Evolutionary conservation across 2,888 invertebrate species (phyloP), one percentile per base, ranked within the genome.

Genomic region (Megaustenia siamemsis): DNA sequence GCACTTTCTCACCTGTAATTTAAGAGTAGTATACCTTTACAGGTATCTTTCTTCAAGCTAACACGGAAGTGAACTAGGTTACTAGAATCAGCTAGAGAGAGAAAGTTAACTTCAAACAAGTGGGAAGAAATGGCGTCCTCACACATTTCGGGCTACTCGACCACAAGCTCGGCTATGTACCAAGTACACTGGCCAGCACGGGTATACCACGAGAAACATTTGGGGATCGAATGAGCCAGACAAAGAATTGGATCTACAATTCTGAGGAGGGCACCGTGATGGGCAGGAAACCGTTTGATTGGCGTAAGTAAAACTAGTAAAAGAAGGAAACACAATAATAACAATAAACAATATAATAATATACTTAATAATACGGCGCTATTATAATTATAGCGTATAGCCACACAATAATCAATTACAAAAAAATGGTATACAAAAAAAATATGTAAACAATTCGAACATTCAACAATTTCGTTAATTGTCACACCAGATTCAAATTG

Each of bases 121-220:
- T 66, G 53, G 28, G 66, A 32, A 76, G 86, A 86, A 66, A 86
- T 87, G 86, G 84, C 85, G 79, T 86, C 86, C 4, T 86, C 87
- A 38, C 85, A 86, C 12, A 79, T 86, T 32, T 86, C 87, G 28
- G 86, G 79, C 38, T 84, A 82, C 68, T 86, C 86, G 32, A 77
- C 82, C 49, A 82, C 86, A n/a, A 87, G 87, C 45, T 87, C 87
- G 2, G 86, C 85, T 15, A n/a, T 86, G 5, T 87, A 87, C 40
- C 84, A 80, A 87, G 87, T 53, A 87, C 87, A 5, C n/a, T 86
- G 8, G 84, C 71, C n/a, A 84, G 87, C 40, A 84, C 87, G 1
- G 86, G 86, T 32, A 84, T 87, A 24, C 75, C 84, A 40, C 63
- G 86, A 43, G 87, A 87, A 63, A 86, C 86, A 0, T 84, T 87